Evolutionary conservation across 1,140 invertebrate species (phyloP).

Genomic region (Heliconius hermathena): DNA sequence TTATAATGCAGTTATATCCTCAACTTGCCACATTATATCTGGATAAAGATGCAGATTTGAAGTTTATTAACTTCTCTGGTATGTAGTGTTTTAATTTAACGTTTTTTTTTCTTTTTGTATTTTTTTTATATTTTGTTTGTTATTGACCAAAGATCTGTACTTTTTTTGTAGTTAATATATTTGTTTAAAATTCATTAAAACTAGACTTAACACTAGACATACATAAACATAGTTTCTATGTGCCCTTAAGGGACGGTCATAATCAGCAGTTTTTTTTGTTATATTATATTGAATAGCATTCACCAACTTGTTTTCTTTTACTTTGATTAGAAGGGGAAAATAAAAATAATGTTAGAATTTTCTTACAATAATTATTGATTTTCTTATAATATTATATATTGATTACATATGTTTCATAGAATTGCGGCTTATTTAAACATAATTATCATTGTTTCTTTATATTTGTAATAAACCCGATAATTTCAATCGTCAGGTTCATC

Average conservation of each 20-base stretch:
- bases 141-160: no score
- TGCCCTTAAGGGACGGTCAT: no score
- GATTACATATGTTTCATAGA: not conserved
- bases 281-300: no score
- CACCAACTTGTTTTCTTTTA: no score
- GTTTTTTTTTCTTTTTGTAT: not conserved
- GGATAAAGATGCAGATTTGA: constrained; percentile 79
- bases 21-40: constrained; percentile 85
- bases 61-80: constrained; percentile 78
- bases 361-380: no score
- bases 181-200: no score
- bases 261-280: no score
- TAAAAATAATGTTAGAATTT: no score
- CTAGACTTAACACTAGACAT: no score
- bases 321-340: no score
- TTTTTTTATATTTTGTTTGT: not conserved
- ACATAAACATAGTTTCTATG: no score
- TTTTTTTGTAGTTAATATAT: no score
- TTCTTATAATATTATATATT: not conserved
- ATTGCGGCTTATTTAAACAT: not conserved
- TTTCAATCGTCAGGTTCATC: constrained; percentile 56
- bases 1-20: constrained; percentile 87
- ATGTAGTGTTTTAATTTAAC: not conserved
- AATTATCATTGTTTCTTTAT: not conserved
- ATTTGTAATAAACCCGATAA: not conserved